Conservation (phyloP, 2,113 vertebrate species). For the Brachypodius melanocephalos region DNA sequence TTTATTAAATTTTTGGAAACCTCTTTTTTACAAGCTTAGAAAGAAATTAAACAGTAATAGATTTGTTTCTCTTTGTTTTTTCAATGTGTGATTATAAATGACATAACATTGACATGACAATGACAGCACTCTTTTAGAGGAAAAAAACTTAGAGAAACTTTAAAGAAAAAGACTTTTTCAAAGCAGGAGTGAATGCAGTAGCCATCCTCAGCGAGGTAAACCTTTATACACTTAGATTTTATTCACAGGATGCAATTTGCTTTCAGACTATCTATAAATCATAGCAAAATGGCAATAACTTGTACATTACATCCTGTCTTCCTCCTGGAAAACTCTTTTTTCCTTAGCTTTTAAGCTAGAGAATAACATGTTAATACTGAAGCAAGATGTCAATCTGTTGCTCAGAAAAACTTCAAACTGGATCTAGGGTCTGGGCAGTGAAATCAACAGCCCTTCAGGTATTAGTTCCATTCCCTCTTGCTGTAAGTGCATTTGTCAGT, state of each 20-base stretch:
- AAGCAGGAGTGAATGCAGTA: not conserved
- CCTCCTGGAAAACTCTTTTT: not conserved
- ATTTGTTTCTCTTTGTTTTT: not conserved
- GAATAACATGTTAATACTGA: not conserved
- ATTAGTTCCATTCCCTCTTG: not conserved
- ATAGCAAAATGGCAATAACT: not conserved
- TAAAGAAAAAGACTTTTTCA: not conserved
- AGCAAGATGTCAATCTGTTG: not conserved
- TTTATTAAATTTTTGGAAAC: not conserved
- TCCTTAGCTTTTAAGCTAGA: not conserved
- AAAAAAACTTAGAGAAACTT: not conserved
- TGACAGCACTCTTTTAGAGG: not conserved
- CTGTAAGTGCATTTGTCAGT: rapidly evolving
- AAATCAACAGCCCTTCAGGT: not conserved
- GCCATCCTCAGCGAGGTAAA: not conserved
- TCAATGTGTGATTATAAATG: not conserved
- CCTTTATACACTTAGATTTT: not conserved
- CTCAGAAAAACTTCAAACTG: not conserved
- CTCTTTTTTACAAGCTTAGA: not conserved
- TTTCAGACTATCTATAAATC: not conserved
- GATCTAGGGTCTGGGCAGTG: not conserved
- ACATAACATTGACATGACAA: not conserved
- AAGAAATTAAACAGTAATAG: not conserved
- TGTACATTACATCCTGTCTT: not conserved
- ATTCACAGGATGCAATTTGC: not conserved